Conservation (phyloP, 1,140 invertebrate genomes). For the Coenobita brevimanus region DNA sequence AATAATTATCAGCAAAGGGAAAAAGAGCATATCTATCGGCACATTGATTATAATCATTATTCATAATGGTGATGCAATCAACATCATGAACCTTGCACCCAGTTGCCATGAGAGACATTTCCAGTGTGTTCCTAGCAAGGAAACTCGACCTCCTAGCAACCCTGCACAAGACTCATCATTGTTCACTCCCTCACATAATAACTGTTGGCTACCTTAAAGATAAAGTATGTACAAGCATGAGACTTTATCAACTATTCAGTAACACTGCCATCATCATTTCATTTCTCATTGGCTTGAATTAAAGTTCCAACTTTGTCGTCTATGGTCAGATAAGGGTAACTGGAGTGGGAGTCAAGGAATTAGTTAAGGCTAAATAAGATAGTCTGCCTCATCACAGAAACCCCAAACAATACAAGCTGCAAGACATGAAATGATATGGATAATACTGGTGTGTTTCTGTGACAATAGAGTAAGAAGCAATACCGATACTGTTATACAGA, state of each 20-base stretch:
- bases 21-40: slow-evolving; percentile 67
- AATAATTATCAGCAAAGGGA: slow-evolving; percentile 66
- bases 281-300: slow-evolving; percentile 59
- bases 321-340: slow-evolving; percentile 61
- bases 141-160: slow-evolving; percentile 41
- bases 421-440: slow-evolving; percentile 32
- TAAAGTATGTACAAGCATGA: slow-evolving; percentile 66
- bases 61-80: slow-evolving; percentile 64
- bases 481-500: no score
- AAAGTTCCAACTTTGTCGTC: slow-evolving; percentile 62
- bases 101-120: slow-evolving; percentile 42
- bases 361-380: slow-evolving; percentile 42
- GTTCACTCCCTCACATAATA: slow-evolving; percentile 65
- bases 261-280: slow-evolving; percentile 65
- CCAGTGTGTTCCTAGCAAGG: slow-evolving; percentile 44
- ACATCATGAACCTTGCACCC: slow-evolving; percentile 56
- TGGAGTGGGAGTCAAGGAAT: slow-evolving; percentile 52
- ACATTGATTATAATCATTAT: slow-evolving; percentile 68
- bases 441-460: slow-evolving; percentile 61
- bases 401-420: slow-evolving; percentile 27
- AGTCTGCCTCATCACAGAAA: slow-evolving; percentile 64
- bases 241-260: slow-evolving; percentile 65
- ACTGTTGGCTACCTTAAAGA: slow-evolving; percentile 67
- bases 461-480: slow-evolving; percentile 55
- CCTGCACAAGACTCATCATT: slow-evolving; percentile 55